Percentiles rank a stretch among this genome's conserved stretches.
These are phyloP conservation scores for Gastrophysa polygoni DNA, from an alignment of 2,888 invertebrate species.

Conservation along the genomic window DNA sequence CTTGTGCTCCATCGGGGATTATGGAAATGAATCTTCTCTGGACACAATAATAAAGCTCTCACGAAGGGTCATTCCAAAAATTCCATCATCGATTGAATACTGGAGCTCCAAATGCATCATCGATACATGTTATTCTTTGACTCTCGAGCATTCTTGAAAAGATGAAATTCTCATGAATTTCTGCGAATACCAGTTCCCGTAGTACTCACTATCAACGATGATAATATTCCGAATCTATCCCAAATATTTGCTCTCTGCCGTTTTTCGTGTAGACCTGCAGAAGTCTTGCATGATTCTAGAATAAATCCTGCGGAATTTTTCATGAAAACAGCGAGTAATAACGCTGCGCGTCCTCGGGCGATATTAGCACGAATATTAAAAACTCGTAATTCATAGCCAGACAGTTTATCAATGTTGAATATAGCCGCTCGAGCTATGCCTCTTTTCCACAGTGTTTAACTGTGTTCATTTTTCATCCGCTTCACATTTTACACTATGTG, in stretches of 20 bases:
- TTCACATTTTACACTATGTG: constrained; percentile 22
- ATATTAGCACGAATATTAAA: constrained; percentile 52
- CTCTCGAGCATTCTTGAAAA: not conserved
- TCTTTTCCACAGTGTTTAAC: constrained; percentile 40
- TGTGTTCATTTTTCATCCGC: constrained; percentile 41
- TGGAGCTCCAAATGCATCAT: no score
- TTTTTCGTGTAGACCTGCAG: not conserved
- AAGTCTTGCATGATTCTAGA: constrained; percentile 11
- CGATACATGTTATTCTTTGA: no score
- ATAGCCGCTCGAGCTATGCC: constrained; percentile 35
- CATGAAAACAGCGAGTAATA: not conserved
- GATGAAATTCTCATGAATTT: not conserved
- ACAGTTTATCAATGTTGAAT: constrained; percentile 50
- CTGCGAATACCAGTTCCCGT: no score
- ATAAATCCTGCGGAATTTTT: constrained; percentile 9
- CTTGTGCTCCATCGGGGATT: no score
- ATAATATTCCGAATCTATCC: not conserved
- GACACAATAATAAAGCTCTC: no score
- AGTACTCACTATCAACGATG: no score
- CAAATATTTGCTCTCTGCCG: constrained; percentile 10
- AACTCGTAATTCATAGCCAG: constrained; percentile 50
- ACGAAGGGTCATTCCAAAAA: no score
- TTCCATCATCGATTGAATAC: no score
- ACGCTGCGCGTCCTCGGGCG: constrained; percentile 20
- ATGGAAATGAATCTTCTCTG: no score